These are phyloP conservation scores for Plecturocebus donacophilus DNA, from an alignment of 2,113 vertebrate genomes.

Conservation along the genomic window DNA sequence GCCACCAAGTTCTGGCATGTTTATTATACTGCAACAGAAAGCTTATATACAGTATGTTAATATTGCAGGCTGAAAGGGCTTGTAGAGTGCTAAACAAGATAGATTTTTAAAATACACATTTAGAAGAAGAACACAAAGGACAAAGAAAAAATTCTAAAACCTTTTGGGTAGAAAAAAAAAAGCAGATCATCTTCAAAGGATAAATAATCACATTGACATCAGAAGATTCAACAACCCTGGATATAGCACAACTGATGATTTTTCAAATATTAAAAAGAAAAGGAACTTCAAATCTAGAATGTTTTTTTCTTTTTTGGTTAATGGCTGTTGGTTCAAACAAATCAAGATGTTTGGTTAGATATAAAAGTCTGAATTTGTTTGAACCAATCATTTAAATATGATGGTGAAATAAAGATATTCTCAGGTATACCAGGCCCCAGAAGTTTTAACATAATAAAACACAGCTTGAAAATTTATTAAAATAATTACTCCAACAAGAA, in stretches of 20 bases:
- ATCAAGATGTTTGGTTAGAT: no score
- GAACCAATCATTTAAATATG: not conserved
- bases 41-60: not conserved
- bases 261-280: not conserved
- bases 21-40: not conserved
- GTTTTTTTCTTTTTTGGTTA: not conserved
- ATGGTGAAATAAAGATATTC: not conserved
- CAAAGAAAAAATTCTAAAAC: not conserved
- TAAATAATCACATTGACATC: not conserved
- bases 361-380: no score
- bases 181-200: not conserved
- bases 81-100: not conserved
- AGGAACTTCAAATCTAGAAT: not conserved
- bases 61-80: not conserved
- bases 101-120: not conserved
- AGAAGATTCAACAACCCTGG: not conserved
- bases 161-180: not conserved
- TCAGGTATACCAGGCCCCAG: not conserved
- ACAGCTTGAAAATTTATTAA: not conserved
- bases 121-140: not conserved
- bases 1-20: not conserved
- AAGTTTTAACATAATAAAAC: not conserved
- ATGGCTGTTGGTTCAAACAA: no score
- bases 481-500: not conserved
- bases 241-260: not conserved